Base-by-base conservation (phyloP, 2,797 vertebrate genomes). In the Babyrousa celebensis region DNA sequence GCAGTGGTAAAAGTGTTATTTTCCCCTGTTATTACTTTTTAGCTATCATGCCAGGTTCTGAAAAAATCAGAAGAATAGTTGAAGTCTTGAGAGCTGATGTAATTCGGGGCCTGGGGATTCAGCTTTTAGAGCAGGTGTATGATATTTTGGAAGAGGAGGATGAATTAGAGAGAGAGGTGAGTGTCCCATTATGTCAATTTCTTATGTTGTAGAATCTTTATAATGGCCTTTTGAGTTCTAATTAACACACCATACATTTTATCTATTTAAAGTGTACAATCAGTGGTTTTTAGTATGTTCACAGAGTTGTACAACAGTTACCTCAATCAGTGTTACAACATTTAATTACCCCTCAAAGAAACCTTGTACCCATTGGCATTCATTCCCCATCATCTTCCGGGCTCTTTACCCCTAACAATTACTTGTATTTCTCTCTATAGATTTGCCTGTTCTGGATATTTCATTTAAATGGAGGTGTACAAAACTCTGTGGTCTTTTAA, bases 121-220 rank as follows among this genome's bases (percentile, higher is more conserved):
- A 99, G 95, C 99, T 99, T 97, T 98, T 99, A 93, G 99, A 99
- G 97, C 98, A 98, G 97, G 99, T 99, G 1, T 98, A 99, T 98
- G 99, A 99, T 96, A 98, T 99, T 97, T 99, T 99, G 99, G 99
- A 99, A 95, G 99, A 99, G 82, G 99, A 99, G 0, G 99, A 99
- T 95, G 99, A 99, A 91, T 65, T 48, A 0, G 98, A 99, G 97
- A 99, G 99, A 99, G 99, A 99, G 99, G 99, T 99, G 97, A 97
- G 97, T 97, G 20, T 86, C 10, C 89, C 62, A 17, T 32, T 58
- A 65, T 78, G 71, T 93, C 62, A 80, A 18, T 18, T 91, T 43
- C 29, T 97, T 72, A 70, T 2, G 3, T 62, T 85, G 18, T 43
- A 82, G 63, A 75, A 83, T 85, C 78, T 85, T 72, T 80, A 68